phyloP scores from a whole-genome alignment of 2,888 invertebrate genomes.

The Neoascia interrupta region DNA sequence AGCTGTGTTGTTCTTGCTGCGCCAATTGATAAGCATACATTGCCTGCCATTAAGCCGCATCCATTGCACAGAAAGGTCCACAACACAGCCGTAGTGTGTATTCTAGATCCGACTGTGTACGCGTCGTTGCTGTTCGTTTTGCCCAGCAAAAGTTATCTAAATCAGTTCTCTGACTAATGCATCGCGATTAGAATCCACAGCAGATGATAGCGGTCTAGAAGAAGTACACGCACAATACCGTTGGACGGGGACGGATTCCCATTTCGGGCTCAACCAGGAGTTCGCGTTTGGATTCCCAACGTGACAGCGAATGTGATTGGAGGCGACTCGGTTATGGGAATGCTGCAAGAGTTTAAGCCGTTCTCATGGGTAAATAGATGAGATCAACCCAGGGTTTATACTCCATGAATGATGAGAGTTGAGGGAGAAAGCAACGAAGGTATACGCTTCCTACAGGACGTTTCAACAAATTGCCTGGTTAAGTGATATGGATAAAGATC shows the following conservation, averaged over 20 bases:
- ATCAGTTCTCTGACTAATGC: conserved; percentile 68
- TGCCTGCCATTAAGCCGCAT: conserved; percentile 45
- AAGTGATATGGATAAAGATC: no score
- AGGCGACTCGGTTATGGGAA: conserved; percentile 44
- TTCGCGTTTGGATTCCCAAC: no score
- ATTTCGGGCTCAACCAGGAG: conserved; percentile 27
- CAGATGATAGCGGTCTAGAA: conserved; percentile 63
- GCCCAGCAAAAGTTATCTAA: conserved; percentile 67
- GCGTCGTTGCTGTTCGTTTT: no score
- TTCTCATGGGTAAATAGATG: conserved; percentile 60
- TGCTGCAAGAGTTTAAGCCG: conserved; percentile 60
- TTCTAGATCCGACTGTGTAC: conserved; percentile 11
- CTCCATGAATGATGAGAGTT: no score
- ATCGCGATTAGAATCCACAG: conserved; percentile 64
- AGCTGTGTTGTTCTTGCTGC: conserved; percentile 48
- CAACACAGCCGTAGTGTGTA: conserved; percentile 35
- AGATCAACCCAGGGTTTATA: no score
- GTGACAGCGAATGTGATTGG: conserved; percentile 61
- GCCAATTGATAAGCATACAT: conserved; percentile 66
- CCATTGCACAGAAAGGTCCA: background rate
- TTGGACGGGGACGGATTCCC: conserved; percentile 57
- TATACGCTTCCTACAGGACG: no score
- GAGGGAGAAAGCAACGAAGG: no score
- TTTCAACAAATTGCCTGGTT: no score
- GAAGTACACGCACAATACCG: conserved; percentile 69